Percentiles rank a stretch among this genome's conserved stretches.
phyloP scores from a whole-genome alignment of 2,888 invertebrate genomes.

The Amiota minor region DNA sequence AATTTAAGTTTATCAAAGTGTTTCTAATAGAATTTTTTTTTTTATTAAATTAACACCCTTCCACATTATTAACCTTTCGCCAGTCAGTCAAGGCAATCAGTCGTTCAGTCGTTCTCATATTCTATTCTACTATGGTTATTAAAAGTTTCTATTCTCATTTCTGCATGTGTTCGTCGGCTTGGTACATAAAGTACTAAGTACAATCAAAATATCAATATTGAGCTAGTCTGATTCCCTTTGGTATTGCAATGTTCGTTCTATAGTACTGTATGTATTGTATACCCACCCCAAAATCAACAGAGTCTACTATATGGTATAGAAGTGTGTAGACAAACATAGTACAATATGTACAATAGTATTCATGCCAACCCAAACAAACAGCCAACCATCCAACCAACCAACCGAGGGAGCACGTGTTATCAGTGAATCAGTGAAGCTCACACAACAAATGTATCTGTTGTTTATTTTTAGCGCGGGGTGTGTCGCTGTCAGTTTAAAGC shows the following conservation, averaged over 20 bases:
- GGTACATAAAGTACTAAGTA: neutral
- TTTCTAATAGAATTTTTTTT: no score
- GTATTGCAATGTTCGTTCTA: neutral
- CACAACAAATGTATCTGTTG: constrained; percentile 7
- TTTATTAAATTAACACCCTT: no score
- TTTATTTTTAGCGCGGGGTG: constrained; percentile 12
- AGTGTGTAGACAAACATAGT: neutral
- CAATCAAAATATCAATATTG: constrained; percentile 11
- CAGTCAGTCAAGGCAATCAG: no score
- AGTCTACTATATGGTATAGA: no score
- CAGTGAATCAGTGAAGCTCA: constrained; percentile 14
- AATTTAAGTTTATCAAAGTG: no score
- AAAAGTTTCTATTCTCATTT: neutral
- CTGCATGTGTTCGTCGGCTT: neutral
- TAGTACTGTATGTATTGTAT: no score
- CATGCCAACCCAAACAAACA: neutral
- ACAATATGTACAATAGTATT: neutral
- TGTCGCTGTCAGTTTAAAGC: neutral
- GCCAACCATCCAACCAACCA: neutral
- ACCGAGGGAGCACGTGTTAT: constrained; percentile 16
- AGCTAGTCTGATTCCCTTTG: constrained; percentile 1
- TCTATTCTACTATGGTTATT: no score
- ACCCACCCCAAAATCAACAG: no score
- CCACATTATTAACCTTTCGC: no score
- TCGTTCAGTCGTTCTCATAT: no score